A percentile compares a stretch with the other conserved stretches of the same genome.
phyloP scores from a whole-genome alignment of 2,888 invertebrate species.

The Pachymerium ferrugineum region DNA sequence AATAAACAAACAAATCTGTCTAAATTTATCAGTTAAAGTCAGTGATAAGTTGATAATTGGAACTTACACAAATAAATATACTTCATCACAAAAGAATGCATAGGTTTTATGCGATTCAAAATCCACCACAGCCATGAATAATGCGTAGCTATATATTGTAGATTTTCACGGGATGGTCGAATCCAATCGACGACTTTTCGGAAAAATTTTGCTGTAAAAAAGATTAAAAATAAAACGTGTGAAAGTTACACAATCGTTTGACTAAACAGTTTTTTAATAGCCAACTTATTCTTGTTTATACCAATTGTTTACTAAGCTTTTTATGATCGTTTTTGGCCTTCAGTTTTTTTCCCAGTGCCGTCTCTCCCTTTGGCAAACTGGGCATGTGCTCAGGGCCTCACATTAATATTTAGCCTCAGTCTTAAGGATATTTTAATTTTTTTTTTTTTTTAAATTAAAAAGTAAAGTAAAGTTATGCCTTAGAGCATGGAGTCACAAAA shows the following conservation, averaged over 20 bases:
- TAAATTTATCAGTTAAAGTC: too few species aligned
- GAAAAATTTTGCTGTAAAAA: conserved; percentile 3
- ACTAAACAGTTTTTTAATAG: background rate
- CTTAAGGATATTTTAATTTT: too few species aligned
- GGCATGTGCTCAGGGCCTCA: too few species aligned
- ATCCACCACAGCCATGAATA: conserved; percentile 45
- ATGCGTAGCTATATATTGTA: conserved; percentile 43
- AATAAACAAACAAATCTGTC: too few species aligned
- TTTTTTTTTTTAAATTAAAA: too few species aligned
- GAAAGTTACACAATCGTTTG: too few species aligned
- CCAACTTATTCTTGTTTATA: too few species aligned
- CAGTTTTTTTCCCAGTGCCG: too few species aligned
- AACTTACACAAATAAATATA: conserved; percentile 46
- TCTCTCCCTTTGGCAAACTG: too few species aligned
- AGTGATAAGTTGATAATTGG: background rate
- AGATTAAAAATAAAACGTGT: background rate
- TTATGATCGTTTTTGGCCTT: background rate
- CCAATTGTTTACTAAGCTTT: background rate
- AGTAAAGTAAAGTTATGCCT: too few species aligned
- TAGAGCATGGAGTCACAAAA: too few species aligned
- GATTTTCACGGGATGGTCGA: conserved; percentile 41
- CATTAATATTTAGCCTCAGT: too few species aligned
- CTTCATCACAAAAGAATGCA: conserved; percentile 41
- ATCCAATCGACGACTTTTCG: conserved; percentile 37
- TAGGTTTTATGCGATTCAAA: conserved; percentile 41